A percentile compares a stretch with the other conserved stretches of the same genome.
Evolutionary conservation across 2,113 vertebrate genomes (phyloP).

Genomic region (Raja brachyura): DNA sequence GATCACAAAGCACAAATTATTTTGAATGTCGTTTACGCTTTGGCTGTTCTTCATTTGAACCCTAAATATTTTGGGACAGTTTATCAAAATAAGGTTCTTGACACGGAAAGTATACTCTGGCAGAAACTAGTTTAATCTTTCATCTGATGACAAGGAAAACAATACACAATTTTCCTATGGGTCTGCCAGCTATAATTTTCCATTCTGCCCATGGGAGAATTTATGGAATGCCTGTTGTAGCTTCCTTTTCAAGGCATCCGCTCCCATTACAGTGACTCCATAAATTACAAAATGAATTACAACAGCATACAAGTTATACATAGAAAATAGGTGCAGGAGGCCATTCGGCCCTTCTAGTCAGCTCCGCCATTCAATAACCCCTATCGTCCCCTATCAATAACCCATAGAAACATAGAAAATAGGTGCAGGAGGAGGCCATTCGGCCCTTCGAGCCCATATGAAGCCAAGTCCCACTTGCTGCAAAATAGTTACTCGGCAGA

Average conservation of each 20-base stretch:
- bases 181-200: slow-evolving; percentile 23
- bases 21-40: background rate
- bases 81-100: background rate
- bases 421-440: too few relatives aligned
- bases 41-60: background rate
- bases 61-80: background rate
- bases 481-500: background rate
- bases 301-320: background rate
- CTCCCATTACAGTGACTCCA: background rate
- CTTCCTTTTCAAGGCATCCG: slow-evolving; percentile 18
- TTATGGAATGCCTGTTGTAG: background rate
- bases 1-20: background rate
- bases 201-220: background rate
- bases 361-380: too few relatives aligned
- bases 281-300: slow-evolving; percentile 6
- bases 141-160: background rate
- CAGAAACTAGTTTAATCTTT: background rate
- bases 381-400: too few relatives aligned
- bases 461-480: background rate
- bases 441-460: too few relatives aligned
- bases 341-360: too few relatives aligned
- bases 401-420: too few relatives aligned
- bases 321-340: too few relatives aligned
- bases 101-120: background rate
- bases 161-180: slow-evolving; percentile 25